Evolutionary conservation across 1,140 invertebrate genomes (phyloP).

Genomic region (Nautilus pompilius): DNA sequence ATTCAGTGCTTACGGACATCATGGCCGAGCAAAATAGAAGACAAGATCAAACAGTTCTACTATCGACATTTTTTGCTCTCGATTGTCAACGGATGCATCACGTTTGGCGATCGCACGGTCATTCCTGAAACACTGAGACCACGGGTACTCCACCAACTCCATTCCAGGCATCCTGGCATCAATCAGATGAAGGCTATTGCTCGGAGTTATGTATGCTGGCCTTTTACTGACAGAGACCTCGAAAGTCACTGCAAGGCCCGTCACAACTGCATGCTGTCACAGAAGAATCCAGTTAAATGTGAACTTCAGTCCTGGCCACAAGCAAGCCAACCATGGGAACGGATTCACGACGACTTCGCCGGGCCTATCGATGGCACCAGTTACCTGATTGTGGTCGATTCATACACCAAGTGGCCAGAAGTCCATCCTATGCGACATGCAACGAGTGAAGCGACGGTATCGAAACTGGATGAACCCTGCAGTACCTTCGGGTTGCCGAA

Average conservation of each 20-base stretch:
- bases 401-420: slow-evolving; percentile 22
- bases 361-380: slow-evolving; percentile 24
- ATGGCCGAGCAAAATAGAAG: slow-evolving; percentile 10
- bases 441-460: slow-evolving; percentile 13
- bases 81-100: slow-evolving; percentile 18
- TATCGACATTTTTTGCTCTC: too few species aligned
- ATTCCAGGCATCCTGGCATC: slow-evolving; percentile 58
- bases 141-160: slow-evolving; percentile 52
- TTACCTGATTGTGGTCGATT: slow-evolving; percentile 20
- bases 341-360: slow-evolving; percentile 23
- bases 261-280: slow-evolving; percentile 38
- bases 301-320: slow-evolving; percentile 15
- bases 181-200: slow-evolving; percentile 60
- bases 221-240: slow-evolving; percentile 56
- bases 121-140: slow-evolving; percentile 52
- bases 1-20: too few species aligned
- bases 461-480: slow-evolving; percentile 27
- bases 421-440: slow-evolving; percentile 15
- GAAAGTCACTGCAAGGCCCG: too few species aligned
- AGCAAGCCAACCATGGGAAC: slow-evolving; percentile 16
- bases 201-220: slow-evolving; percentile 59
- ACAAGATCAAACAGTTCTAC: slow-evolving; percentile 8
- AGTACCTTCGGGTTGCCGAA: slow-evolving; percentile 48
- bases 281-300: not conserved
- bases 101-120: slow-evolving; percentile 24